Evolutionary conservation across 2,113 vertebrate species (phyloP).

Genomic region (Butorides virescens): DNA sequence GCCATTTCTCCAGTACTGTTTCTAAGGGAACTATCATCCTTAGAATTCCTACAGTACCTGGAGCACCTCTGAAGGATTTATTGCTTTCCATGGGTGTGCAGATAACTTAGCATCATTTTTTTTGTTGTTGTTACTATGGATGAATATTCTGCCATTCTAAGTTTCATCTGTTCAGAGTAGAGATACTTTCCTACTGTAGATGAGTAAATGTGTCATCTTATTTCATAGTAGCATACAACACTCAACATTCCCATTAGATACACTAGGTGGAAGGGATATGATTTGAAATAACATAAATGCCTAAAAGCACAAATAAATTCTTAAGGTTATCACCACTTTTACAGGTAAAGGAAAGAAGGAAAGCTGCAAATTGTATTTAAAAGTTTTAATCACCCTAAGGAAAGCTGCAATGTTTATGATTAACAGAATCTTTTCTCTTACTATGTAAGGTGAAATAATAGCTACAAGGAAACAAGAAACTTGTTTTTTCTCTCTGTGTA

Average conservation of each 20-base stretch:
- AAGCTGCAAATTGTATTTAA: background rate
- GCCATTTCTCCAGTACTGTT: background rate
- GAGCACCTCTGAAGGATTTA: background rate
- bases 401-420: background rate
- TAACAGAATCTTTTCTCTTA: background rate
- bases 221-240: background rate
- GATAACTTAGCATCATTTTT: background rate
- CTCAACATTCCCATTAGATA: background rate
- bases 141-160: background rate
- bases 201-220: background rate
- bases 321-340: background rate
- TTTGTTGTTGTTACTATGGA: background rate
- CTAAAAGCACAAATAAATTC: background rate
- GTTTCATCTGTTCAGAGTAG: background rate
- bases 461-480: background rate
- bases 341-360: background rate
- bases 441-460: background rate
- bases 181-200: background rate
- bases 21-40: background rate
- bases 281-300: background rate
- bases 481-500: background rate
- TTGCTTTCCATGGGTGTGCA: background rate
- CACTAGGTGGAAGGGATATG: background rate
- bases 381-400: background rate
- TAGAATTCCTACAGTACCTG: background rate